These are phyloP conservation scores for Metopia argyrocephala DNA, from an alignment of 2,888 invertebrate species.

Conservation along the genomic window DNA sequence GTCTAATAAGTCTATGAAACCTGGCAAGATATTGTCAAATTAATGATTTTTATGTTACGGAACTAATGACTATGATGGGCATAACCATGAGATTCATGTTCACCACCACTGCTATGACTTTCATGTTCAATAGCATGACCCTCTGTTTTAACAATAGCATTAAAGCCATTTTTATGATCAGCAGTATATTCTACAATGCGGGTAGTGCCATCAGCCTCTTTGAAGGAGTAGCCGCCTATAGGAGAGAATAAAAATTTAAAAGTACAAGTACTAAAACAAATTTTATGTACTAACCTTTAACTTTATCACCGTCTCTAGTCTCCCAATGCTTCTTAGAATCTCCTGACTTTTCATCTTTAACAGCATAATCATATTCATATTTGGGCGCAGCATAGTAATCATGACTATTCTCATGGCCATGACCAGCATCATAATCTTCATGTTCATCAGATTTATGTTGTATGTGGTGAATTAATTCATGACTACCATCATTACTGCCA, in stretches of 20 bases:
- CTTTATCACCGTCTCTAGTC: slow-evolving; percentile 79
- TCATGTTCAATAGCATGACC: slow-evolving; percentile 42
- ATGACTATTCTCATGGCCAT: slow-evolving; percentile 40
- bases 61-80: slow-evolving; percentile 39
- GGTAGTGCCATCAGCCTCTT: slow-evolving; percentile 79
- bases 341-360: slow-evolving; percentile 77
- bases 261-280: neutral
- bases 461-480: slow-evolving; percentile 34
- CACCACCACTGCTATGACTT: neutral
- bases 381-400: slow-evolving; percentile 71
- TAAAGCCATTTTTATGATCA: slow-evolving; percentile 50
- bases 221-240: slow-evolving; percentile 68
- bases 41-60: slow-evolving; percentile 1
- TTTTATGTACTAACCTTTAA: slow-evolving; percentile 67
- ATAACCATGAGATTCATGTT: slow-evolving; percentile 15
- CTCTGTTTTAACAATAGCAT: slow-evolving; percentile 49
- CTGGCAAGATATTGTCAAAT: neutral
- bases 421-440: slow-evolving; percentile 43
- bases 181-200: slow-evolving; percentile 76
- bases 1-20: slow-evolving; percentile 39
- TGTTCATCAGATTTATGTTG: slow-evolving; percentile 57
- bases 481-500: slow-evolving; percentile 58
- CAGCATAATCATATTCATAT: slow-evolving; percentile 77
- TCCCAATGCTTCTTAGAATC: slow-evolving; percentile 78
- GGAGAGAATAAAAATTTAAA: neutral